phyloP scores from a whole-genome alignment of 2,797 vertebrate genomes.

The Cichlasoma orientale region DNA sequence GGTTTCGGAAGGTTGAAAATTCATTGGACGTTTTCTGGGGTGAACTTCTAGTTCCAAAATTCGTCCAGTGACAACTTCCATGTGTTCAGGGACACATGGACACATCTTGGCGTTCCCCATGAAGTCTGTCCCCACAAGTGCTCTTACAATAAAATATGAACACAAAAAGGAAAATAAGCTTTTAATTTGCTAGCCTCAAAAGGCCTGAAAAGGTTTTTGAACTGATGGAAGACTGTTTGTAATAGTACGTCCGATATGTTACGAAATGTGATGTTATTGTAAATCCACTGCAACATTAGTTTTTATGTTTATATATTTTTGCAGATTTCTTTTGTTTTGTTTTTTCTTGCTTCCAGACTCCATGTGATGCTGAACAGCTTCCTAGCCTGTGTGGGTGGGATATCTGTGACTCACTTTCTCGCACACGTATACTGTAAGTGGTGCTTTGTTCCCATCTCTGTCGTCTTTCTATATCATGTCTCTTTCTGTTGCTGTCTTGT shows the following conservation, averaged over 20 bases:
- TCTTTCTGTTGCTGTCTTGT: neutral
- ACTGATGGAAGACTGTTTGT: neutral
- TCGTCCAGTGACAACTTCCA: too few relatives aligned
- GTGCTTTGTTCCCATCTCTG: neutral
- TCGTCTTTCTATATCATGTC: neutral
- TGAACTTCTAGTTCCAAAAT: too few relatives aligned
- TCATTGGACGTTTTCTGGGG: too few relatives aligned
- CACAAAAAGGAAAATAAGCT: neutral
- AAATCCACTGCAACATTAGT: neutral
- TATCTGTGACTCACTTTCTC: neutral
- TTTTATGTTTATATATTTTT: neutral
- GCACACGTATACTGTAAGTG: neutral
- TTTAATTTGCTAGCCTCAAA: neutral
- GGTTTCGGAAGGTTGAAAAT: too few relatives aligned
- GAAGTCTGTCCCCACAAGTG: neutral
- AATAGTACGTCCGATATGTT: neutral
- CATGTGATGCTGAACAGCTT: neutral
- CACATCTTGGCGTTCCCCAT: too few relatives aligned
- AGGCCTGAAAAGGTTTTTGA: neutral
- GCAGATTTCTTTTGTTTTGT: neutral
- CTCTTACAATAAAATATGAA: too few relatives aligned
- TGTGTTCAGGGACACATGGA: too few relatives aligned
- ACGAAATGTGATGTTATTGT: neutral
- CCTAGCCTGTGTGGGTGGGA: conserved; percentile 1
- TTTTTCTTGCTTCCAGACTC: neutral